Evolutionary conservation across 1,140 invertebrate genomes (phyloP), one percentile per base, ranked within the genome.

Genomic region (Brachionus sp.): DNA sequence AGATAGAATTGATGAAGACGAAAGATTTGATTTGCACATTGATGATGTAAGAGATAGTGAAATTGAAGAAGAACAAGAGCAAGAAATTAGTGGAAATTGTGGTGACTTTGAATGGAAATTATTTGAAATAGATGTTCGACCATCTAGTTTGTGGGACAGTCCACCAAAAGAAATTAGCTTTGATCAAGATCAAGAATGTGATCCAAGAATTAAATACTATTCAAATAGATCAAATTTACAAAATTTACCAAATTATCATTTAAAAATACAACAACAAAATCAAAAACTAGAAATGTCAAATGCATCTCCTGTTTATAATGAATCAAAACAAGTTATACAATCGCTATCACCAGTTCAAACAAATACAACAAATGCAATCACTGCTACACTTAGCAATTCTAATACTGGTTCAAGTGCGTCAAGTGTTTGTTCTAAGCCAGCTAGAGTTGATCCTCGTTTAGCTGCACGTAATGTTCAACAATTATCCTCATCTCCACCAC

Each of bases 191-290:
- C 62, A 57, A 37, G 77, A 80, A 35, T 80, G 19, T 37, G 77
- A 80, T 33, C 77, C 77, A 10, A 37, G 77, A 57, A 39, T 80
- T 12, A 66, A 57, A 33, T 50, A 80, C 50, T 80, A 80, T 37
- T 57, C 62, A 23, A 80, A 80, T 29, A 80, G 16, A 80, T 25
- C 77, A n/a, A 80, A 80, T 66, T 80, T 46, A 42, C n/a, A 39
- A 23, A 80, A 62, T 25, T 16, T 80, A 6, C 7, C 77, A 23
- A 80, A 80, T 66, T 80, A 39, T 62, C 77, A 80, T 13, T 62
- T 80, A 23, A 66, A 80, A 66, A 37, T 80, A 29, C 46, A 80
- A 13, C 13, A 80, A 44, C 19, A 80, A 62, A 80, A 80, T 62
- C 39, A 46, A 46, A 75, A 46, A 46, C 19, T 46, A 29, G 42